Base-by-base conservation (phyloP, 1,140 invertebrate genomes). In the Agrilus planipennis region DNA sequence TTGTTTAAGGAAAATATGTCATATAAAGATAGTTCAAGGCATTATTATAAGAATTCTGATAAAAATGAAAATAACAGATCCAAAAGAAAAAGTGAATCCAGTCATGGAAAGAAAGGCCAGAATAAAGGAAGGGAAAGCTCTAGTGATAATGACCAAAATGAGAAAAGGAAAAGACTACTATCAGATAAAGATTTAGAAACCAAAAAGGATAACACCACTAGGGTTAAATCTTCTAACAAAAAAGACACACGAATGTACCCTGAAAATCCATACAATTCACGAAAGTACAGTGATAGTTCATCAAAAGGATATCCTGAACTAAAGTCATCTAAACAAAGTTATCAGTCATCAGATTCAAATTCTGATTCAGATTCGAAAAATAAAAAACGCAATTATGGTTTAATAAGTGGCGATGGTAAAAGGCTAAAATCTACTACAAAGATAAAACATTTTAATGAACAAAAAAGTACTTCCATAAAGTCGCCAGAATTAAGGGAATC, bases 341-440 rank as follows among this genome's bases (percentile, higher is more conserved):
- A n/a, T n/a, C n/a, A n/a, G n/a, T n/a, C n/a, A n/a, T n/a, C n/a
- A n/a, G n/a, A n/a, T n/a, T n/a, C n/a, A n/a, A n/a, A 39, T 21
- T 17, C 18, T 10, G 22, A 38, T 22, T 17, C 31, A 19, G 11
- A 20, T 2, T 11, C 28, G 2, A 29, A 41, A 40, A 43, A 44
- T 36, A 49, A 42, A 36, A 53, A 47, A 39, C n/a, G n/a, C n/a
- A 54, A 57, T 49, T 70, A 58, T 55, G 68, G 68, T 11, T 54
- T 69, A 31, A 61, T 68, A 28, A 64, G 50, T 46, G 59, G 67
- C 16, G 67, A 69, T 53, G 68, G 70, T 29, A 57, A 15, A 5
- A 22, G 19, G 22, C 5, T 18, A 38, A 30, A 42, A 43, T 25
- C 45, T 39, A 34, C 7, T 31, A 30, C 41, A 31, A 20, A 11